Percentiles rank a stretch among this genome's conserved stretches.
These are phyloP conservation scores for Pelecanoides urinatrix DNA, from an alignment of 2,113 vertebrate species.

Conservation along the genomic window DNA sequence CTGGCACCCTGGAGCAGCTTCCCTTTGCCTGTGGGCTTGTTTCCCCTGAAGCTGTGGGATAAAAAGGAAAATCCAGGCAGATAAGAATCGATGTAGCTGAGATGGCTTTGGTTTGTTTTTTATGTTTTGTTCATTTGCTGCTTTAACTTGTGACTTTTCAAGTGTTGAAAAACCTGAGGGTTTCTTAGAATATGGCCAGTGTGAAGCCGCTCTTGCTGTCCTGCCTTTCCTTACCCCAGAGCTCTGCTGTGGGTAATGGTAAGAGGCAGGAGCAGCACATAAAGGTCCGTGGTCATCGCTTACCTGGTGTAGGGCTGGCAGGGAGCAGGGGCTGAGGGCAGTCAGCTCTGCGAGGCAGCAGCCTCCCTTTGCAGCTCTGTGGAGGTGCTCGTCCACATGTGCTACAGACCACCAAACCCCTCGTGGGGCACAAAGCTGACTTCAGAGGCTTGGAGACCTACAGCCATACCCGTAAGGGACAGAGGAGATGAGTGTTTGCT, in stretches of 20 bases:
- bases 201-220: background rate
- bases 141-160: background rate
- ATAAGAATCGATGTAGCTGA: background rate
- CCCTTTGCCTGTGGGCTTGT: background rate
- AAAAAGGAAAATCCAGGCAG: background rate
- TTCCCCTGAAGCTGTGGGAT: background rate
- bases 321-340: background rate
- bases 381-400: background rate
- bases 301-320: background rate
- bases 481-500: background rate
- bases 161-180: background rate
- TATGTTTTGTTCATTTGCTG: background rate
- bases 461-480: background rate
- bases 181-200: background rate
- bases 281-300: background rate
- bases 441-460: background rate
- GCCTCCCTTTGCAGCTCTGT: background rate
- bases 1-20: background rate
- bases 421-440: background rate
- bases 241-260: background rate
- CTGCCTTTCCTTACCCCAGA: background rate
- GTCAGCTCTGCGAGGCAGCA: background rate
- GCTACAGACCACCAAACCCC: background rate
- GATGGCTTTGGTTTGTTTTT: background rate
- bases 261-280: background rate